Base-by-base conservation (phyloP, 2,797 vertebrate genomes). In the Karalla daura region DNA sequence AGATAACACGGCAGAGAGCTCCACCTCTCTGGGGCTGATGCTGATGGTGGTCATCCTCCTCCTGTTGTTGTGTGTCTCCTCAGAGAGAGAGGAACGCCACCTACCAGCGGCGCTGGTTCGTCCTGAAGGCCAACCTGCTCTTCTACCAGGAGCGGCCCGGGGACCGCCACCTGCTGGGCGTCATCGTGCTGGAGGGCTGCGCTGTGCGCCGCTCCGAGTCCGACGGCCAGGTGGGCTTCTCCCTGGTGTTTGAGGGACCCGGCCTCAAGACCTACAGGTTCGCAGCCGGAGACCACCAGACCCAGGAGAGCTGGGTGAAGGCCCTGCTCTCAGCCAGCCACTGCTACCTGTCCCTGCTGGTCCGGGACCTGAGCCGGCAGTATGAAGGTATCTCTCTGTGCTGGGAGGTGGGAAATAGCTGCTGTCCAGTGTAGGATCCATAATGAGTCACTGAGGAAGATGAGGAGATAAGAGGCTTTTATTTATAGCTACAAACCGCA, bases 91-190 rank as follows among this genome's bases (percentile, higher is more conserved):
- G 93, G 1, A 89, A 89, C 27, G 85, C 91, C 14, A 91, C 95
- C 25, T 97, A 95, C 88, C 94, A 94, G 41, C 94, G 94, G 23
- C 93, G 93, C 5, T 98, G 97, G 97, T 98, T 97, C 0, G 92
- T 98, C 39, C 92, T 99, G 85, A 98, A 97, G 87, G 96, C 95
- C n/a, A 99, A 99, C 86, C 89, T 98, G 73, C 94, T 99, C 2
- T 99, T 98, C 92, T 98, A 97, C 87, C 98, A 97, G 0, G 96
- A 97, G 73, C 94, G 94, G 0, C 94, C 89, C 0, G 96, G 94
- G 0, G 95, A 95, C 85, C 91, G 95, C 32, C 93, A 94, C 61
- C 94, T 96, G 0, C 35, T 96, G 76, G 96, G 97, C 0, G 94
- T 97, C 64, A 95, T 98, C 23, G 95, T 98, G 40, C 89, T 99